A percentile compares a stretch with the other conserved stretches of the same genome.
Conservation (phyloP, 1,140 invertebrate genomes). For the Drosophila biarmipes region DNA sequence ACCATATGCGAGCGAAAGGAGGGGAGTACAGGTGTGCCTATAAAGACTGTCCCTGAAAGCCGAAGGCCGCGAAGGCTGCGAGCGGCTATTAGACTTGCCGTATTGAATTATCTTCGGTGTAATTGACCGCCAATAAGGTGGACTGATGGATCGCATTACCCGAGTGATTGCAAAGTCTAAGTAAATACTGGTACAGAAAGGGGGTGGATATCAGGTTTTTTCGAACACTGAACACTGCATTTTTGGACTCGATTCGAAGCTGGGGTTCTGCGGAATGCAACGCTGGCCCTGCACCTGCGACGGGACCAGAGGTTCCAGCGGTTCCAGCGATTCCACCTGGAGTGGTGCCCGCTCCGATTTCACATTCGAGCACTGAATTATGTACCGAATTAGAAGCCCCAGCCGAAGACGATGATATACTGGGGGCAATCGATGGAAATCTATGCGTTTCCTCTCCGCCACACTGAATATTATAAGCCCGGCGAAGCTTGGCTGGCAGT, state of each 20-base stretch:
- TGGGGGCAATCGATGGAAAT: constrained; percentile 32
- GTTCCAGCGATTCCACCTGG: constrained; percentile 5
- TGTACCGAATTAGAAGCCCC: constrained; percentile 17
- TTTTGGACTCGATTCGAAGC: not conserved
- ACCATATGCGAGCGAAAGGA: not conserved
- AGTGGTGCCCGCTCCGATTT: constrained; percentile 3
- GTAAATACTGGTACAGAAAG: not conserved
- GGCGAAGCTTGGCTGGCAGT: constrained; percentile 40
- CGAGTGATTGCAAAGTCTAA: not conserved
- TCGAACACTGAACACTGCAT: no score
- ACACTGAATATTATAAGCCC: constrained; percentile 46
- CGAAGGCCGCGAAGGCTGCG: not conserved
- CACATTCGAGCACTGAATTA: constrained; percentile 14
- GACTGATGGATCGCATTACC: not conserved
- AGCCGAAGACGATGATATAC: constrained; percentile 25
- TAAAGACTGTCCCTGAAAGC: constrained; percentile 3
- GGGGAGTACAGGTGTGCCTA: not conserved
- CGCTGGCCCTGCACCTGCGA: not conserved
- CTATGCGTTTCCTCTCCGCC: constrained; percentile 49
- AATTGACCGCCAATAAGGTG: not conserved
- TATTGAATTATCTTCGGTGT: not conserved
- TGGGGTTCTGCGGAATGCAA: not conserved
- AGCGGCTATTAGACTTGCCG: not conserved
- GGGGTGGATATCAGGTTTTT: not conserved
- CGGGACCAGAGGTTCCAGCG: constrained; percentile 8